Evolutionary conservation across 2,888 invertebrate species (phyloP).

Genomic region (Brachyopa scutellaris): DNA sequence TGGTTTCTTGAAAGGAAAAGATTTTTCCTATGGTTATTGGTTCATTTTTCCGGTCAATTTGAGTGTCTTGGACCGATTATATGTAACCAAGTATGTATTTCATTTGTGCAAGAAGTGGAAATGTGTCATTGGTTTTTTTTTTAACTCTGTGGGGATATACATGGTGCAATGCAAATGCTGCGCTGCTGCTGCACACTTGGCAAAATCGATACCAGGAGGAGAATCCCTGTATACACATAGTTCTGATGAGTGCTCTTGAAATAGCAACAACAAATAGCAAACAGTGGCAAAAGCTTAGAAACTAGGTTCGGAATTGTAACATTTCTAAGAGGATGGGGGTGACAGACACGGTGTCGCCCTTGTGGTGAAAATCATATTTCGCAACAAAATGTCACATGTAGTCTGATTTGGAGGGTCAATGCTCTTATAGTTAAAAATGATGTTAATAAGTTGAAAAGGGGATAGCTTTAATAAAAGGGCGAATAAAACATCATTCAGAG

Average conservation of each 20-base stretch:
- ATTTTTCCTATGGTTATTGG: conserved; percentile 6
- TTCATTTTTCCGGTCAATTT: neutral
- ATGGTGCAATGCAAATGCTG: conserved; percentile 4
- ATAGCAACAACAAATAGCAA: conserved; percentile 54
- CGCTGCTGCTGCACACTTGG: conserved; percentile 20
- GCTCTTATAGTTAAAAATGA: conserved; percentile 30
- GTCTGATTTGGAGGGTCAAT: no score
- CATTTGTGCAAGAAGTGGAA: no score
- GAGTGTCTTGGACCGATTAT: conserved; percentile 4
- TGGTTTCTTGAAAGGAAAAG: conserved; percentile 23
- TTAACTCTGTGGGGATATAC: neutral
- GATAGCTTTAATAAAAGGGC: neutral
- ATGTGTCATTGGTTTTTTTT: no score
- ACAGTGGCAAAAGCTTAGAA: conserved; percentile 32
- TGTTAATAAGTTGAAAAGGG: conserved; percentile 37
- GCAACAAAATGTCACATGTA: conserved; percentile 10
- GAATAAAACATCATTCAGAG: neutral
- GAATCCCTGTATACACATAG: conserved; percentile 17
- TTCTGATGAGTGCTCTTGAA: conserved; percentile 49
- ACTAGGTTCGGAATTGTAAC: conserved; percentile 14
- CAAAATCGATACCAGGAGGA: conserved; percentile 62
- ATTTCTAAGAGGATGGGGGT: neutral
- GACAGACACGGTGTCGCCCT: conserved; percentile 22
- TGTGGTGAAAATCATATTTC: conserved; percentile 30
- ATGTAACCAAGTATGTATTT: neutral